A percentile compares a stretch with the other conserved stretches of the same genome.
Evolutionary conservation across 1,140 invertebrate genomes (phyloP).

Genomic region (Cyrtorhinus lividipennis): DNA sequence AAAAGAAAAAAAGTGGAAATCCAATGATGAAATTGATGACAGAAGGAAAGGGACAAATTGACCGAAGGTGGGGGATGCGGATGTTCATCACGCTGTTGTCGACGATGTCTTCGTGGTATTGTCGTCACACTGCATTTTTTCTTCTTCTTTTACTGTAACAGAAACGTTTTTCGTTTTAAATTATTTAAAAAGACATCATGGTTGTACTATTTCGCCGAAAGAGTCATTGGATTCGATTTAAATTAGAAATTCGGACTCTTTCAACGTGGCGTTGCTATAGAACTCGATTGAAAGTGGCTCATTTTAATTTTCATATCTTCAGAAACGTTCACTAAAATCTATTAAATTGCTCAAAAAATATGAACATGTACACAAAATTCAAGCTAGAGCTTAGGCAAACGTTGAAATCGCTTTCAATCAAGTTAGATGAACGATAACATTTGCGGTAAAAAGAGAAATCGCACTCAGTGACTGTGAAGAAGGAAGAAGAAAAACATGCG

Average conservation of each 20-base stretch:
- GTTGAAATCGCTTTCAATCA: too few species aligned
- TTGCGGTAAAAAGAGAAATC: too few species aligned
- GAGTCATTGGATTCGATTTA: background rate
- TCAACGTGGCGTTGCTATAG: background rate
- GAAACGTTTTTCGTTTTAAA: background rate
- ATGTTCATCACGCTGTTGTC: constrained; percentile 1
- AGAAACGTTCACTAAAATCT: background rate
- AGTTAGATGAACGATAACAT: too few species aligned
- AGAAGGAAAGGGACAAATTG: too few species aligned
- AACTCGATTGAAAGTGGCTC: background rate
- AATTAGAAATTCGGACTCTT: background rate
- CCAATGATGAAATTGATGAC: too few species aligned
- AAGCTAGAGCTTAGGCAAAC: too few species aligned
- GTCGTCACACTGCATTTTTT: background rate
- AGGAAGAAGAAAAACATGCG: too few species aligned
- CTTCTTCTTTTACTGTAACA: background rate
- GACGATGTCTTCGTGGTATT: background rate
- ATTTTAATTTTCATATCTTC: background rate
- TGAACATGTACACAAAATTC: too few species aligned
- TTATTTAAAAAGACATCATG: background rate
- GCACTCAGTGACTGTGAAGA: too few species aligned
- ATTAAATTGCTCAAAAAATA: too few species aligned
- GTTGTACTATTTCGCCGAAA: background rate
- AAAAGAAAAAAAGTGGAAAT: too few species aligned
- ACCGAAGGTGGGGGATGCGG: too few species aligned